phyloP scores from a whole-genome alignment of 2,797 vertebrate species.

The Melanotaenia trifasciata region DNA sequence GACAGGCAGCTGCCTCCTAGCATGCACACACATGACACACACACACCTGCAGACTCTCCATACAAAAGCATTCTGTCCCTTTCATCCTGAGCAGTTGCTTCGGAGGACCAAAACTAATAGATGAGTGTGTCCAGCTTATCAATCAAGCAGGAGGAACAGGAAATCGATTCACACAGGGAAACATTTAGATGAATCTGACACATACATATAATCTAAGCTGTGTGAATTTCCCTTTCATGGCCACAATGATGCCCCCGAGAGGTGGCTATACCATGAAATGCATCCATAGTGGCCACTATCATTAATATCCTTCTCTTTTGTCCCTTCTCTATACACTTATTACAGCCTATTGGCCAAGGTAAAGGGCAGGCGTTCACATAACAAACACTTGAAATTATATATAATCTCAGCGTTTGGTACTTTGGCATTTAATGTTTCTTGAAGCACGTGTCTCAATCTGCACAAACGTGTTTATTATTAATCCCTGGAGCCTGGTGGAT shows the following conservation, averaged over 20 bases:
- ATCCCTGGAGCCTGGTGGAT: neutral
- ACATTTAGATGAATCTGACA: constrained; percentile 52
- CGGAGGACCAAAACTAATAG: constrained; percentile 62
- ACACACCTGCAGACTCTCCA: constrained; percentile 11
- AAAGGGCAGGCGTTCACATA: neutral
- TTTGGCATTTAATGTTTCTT: neutral
- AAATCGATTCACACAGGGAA: constrained; percentile 60
- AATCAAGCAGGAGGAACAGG: constrained; percentile 52
- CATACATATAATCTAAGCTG: constrained; percentile 39
- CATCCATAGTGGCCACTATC: constrained; percentile 71
- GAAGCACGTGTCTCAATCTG: neutral
- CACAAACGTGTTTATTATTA: neutral
- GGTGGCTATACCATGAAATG: constrained; percentile 55
- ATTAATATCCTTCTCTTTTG: constrained; percentile 23
- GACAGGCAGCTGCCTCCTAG: constrained; percentile 73
- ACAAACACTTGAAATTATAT: neutral
- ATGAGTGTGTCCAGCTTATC: constrained; percentile 62
- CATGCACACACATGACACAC: constrained; percentile 16
- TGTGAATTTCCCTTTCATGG: constrained; percentile 43
- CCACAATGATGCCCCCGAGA: constrained; percentile 40
- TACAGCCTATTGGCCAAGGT: neutral
- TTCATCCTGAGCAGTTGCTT: constrained; percentile 57
- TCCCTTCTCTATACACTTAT: neutral
- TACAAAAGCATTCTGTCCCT: constrained; percentile 38
- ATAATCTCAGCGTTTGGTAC: neutral